Conservation (phyloP, 2,888 invertebrate genomes). For the Geotrupes spiniger region DNA sequence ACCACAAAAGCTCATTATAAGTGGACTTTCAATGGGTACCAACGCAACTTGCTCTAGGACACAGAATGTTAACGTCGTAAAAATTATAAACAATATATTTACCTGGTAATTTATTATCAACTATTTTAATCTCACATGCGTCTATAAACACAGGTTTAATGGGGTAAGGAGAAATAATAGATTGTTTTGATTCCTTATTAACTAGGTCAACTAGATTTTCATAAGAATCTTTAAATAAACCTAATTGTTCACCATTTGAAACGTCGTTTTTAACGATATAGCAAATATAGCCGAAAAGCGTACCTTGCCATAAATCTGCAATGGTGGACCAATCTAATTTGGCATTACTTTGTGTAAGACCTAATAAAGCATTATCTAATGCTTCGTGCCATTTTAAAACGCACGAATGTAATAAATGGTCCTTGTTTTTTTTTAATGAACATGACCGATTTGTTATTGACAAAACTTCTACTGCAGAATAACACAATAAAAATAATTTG, state of each 20-base stretch:
- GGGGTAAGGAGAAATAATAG: slow-evolving; percentile 15
- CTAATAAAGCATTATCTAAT: slow-evolving; percentile 1
- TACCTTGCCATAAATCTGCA: slow-evolving; percentile 20
- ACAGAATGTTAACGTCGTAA: no score
- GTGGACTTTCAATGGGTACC: slow-evolving; percentile 9
- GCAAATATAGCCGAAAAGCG: slow-evolving; percentile 14
- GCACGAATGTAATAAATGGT: background rate
- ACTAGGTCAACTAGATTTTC: slow-evolving; percentile 9
- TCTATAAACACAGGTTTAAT: slow-evolving; percentile 5
- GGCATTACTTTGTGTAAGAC: background rate
- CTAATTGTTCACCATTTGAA: slow-evolving; percentile 9
- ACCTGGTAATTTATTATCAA: background rate
- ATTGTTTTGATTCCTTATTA: background rate
- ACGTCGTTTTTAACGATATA: slow-evolving; percentile 7
- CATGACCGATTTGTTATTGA: slow-evolving; percentile 14
- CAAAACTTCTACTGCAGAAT: slow-evolving; percentile 14
- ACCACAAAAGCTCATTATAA: slow-evolving; percentile 16
- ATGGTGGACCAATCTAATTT: slow-evolving; percentile 12
- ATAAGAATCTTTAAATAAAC: slow-evolving; percentile 14
- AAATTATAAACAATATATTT: no score
- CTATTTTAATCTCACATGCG: no score
- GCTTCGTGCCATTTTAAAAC: slow-evolving; percentile 12
- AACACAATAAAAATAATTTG: slow-evolving; percentile 15
- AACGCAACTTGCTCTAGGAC: slow-evolving; percentile 13
- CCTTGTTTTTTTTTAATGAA: background rate